Evolutionary conservation across 2,888 invertebrate species (phyloP).

Genomic region (Scaptodrosophila latifasciaeformis): DNA sequence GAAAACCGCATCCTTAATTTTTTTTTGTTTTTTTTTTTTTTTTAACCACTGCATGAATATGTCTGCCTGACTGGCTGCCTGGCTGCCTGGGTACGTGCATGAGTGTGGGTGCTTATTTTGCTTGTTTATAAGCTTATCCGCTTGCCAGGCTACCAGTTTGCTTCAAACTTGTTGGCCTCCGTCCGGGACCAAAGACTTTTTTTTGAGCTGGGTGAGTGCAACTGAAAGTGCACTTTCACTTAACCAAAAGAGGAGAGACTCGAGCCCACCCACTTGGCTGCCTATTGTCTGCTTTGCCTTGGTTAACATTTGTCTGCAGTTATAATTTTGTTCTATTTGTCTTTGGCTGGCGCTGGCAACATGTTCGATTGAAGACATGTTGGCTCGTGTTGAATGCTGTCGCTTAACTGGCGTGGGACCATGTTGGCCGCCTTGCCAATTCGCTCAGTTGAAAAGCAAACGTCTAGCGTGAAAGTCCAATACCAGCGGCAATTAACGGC

Average conservation of each 20-base stretch:
- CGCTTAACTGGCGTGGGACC: not conserved
- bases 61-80: not conserved
- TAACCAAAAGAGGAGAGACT: too few relatives aligned
- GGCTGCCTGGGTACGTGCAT: too few relatives aligned
- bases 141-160: too few relatives aligned
- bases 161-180: not conserved
- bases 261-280: too few relatives aligned
- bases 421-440: slow-evolving; percentile 29
- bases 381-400: slow-evolving; percentile 18
- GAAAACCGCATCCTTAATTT: too few relatives aligned
- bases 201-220: not conserved
- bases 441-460: slow-evolving; percentile 60
- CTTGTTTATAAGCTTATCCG: too few relatives aligned
- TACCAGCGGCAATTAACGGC: slow-evolving; percentile 10
- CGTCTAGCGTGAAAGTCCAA: slow-evolving; percentile 55
- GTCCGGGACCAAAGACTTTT: not conserved
- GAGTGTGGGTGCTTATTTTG: too few relatives aligned
- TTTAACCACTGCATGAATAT: not conserved
- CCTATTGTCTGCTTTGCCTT: too few relatives aligned
- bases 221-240: slow-evolving; percentile 33
- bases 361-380: slow-evolving; percentile 30
- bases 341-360: slow-evolving; percentile 34
- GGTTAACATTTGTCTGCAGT: too few relatives aligned
- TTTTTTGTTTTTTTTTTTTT: slow-evolving; percentile 4
- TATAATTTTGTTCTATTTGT: too few relatives aligned